Evolutionary conservation across 2,888 invertebrate species (phyloP), one percentile per base, ranked within the genome.

Genomic region (Nomada fucata): DNA sequence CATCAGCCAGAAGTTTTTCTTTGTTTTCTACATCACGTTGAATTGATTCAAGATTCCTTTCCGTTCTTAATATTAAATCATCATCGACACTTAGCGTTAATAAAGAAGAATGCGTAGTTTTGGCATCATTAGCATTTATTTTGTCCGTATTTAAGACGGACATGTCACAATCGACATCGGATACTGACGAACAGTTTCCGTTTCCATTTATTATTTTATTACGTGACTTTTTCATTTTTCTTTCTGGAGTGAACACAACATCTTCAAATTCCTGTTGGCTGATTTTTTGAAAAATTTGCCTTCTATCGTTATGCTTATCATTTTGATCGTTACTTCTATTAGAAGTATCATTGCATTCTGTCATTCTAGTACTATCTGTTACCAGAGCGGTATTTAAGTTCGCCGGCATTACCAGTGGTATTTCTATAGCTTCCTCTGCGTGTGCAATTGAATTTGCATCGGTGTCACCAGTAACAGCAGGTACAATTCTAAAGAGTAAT

Each of bases 401-500:
- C 20, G 90, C 83, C 18, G 92, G 89, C 47, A 89, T 77, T 29
- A 96, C 94, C 5, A 96, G 95, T 3, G 96, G 96, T 65, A 96
- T 92, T 93, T 97, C 97, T 90, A 96, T 95, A 83, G 97, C 97
- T 92, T 97, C 97, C 90, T 97, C 97, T 0, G 96, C 97, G 89
- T 95, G 95, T 15, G 94, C 94, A 18, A 96, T 88, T 2, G 94
- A 91, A 2, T 94, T 94, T 5, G 93, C 94, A 82, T 95, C 95
- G 0, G 93, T 93, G 57, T 94, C 94, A 73, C 92, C 88, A 55
- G 92, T 90, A 47, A 91, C 88, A 15, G 89, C 81, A 55, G 93
- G 73, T n/a, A 74, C 59, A 57, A 84, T 80, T 23, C 86, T 88
- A 26, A 50, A 85, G 78, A 64, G 20, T 18, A 13, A 76, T 63